A percentile compares a stretch with the other conserved stretches of the same genome.
Conservation (phyloP, 2,888 invertebrate genomes). For the Troides helena region DNA sequence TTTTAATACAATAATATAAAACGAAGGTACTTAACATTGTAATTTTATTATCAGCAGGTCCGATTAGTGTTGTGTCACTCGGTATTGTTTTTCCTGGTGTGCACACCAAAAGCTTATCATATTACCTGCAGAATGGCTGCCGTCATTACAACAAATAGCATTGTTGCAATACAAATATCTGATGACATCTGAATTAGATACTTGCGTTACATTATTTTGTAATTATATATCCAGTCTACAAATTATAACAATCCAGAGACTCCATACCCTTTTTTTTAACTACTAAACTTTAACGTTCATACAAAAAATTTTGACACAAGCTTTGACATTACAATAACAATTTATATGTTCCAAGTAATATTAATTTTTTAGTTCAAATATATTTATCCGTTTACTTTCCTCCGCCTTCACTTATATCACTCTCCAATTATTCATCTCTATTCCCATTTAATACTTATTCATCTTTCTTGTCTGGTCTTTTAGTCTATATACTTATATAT, state of each 20-base stretch:
- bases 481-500: no score
- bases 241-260: not conserved
- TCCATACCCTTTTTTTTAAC: no score
- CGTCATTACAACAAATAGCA: conserved; percentile 7
- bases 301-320: not conserved
- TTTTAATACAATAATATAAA: not conserved
- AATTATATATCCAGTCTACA: not conserved
- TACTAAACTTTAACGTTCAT: no score
- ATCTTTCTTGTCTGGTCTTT: no score
- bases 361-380: not conserved
- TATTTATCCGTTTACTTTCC: no score
- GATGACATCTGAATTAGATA: conserved; percentile 3
- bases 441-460: no score
- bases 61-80: conserved; percentile 9
- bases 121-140: conserved; percentile 12
- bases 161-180: conserved; percentile 5
- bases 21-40: not conserved
- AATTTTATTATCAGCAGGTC: conserved; percentile 1
- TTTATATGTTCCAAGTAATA: no score
- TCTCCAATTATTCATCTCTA: no score
- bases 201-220: not conserved
- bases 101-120: conserved; percentile 12
- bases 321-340: not conserved
- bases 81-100: conserved; percentile 21
- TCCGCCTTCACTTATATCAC: no score